A percentile compares a stretch with the other conserved stretches of the same genome.
These are phyloP conservation scores for Chymomyza fuscimana DNA, from an alignment of 2,888 invertebrate species.

Conservation along the genomic window DNA sequence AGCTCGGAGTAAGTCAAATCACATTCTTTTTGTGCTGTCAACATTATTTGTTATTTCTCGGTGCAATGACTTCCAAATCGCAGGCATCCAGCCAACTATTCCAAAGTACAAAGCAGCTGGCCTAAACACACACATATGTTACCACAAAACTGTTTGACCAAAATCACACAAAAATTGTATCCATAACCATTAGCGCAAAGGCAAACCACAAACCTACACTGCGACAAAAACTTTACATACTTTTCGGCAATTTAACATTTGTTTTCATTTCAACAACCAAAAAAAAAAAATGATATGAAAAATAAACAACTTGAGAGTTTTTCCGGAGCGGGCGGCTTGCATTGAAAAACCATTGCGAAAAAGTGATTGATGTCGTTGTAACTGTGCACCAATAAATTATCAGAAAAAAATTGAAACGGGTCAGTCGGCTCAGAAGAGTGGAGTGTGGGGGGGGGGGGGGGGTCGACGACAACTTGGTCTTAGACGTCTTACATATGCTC, in stretches of 20 bases:
- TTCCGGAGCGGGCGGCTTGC: conserved; percentile 33
- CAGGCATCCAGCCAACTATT: not conserved
- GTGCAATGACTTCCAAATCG: conserved; percentile 7
- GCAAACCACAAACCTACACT: not conserved
- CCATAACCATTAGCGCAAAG: conserved; percentile 45
- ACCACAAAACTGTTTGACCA: not conserved
- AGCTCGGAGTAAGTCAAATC: conserved; percentile 34
- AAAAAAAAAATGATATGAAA: not conserved
- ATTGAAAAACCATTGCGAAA: conserved; percentile 68
- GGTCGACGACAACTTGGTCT: too few species aligned
- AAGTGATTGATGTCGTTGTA: conserved; percentile 76
- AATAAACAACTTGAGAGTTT: not conserved
- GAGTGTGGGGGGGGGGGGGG: not conserved
- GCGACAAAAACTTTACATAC: conserved; percentile 15
- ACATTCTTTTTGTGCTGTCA: conserved; percentile 66
- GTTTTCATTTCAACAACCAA: conserved; percentile 64
- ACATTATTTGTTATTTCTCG: conserved; percentile 9
- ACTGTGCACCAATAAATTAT: conserved; percentile 69
- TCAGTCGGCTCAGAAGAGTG: conserved; percentile 24
- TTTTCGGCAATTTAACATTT: conserved; percentile 47
- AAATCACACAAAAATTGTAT: not conserved
- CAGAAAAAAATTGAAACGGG: conserved; percentile 14
- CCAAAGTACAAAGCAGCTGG: not conserved
- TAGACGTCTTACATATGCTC: conserved; percentile 48
- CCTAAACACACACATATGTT: not conserved